Evolutionary conservation across 2,113 vertebrate genomes (phyloP), one percentile per base, ranked within the genome.

Genomic region (Istiophorus platypterus): DNA sequence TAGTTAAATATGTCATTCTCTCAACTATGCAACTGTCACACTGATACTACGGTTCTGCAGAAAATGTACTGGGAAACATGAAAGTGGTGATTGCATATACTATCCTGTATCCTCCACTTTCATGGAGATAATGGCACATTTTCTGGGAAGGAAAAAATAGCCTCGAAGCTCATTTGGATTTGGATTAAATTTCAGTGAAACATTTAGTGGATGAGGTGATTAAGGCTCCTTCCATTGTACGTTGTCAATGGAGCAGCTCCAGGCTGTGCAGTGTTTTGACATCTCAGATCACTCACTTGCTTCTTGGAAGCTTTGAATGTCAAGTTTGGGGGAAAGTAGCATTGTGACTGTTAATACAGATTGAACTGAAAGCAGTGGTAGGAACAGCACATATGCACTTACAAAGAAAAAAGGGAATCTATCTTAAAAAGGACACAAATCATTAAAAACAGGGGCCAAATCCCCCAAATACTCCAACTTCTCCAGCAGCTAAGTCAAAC

Each of bases 111-210:
- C 63, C 79, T 85, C 84, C 65, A 72, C 59, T 85, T 88, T 89
- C 81, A 81, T 66, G 39, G 67, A 72, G 82, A 92, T 89, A 90
- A 89, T 84, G 26, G 80, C 80, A 82, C 69, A 82, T 80, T 90
- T 90, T 87, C 69, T 78, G 74, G 42, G 78, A 54, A 77, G 70
- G 74, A 79, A 89, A 87, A 91, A 86, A 90, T 78, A 88, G 67
- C 78, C 67, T 61, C 64, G 61, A 64, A 92, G 85, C 91, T 89
- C 76, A 91, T 91, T 88, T 90, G 78, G 78, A 87, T 91, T 84
- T 90, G 85, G 87, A 87, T 91, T 88, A 88, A 86, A 87, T 89
- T 91, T 89, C 81, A 90, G 85, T 73, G 81, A 90, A 91, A 88
- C 88, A 81, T 78, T 90, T 82, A 85, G 73, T 0, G 49, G 63